Evolutionary conservation across 2,113 vertebrate genomes (phyloP), one percentile per base, ranked within the genome.

Genomic region (Pipra filicauda): DNA sequence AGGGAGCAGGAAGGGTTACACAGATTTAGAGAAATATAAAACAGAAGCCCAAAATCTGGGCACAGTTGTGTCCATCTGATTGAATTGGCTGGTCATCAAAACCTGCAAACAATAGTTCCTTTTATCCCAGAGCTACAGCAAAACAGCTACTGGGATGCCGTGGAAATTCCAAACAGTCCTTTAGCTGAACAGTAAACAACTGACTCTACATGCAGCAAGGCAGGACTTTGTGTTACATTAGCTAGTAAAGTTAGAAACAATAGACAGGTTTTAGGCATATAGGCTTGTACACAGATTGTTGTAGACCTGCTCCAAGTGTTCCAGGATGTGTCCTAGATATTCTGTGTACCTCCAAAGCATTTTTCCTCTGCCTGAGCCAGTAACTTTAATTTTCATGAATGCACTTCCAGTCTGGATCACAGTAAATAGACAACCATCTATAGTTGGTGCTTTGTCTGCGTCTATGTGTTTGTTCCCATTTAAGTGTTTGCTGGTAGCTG

Each of bases 141-240:
- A 39, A 82, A 13, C 3, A 3, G n/a, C 48, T 35, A 28, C 46
- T 23, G 78, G 33, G 85, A 52, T 90, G 55, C 82, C 2, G 0
- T 93, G 82, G 69, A 95, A 97, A 87, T 93, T 94, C 83, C 92
- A 89, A 85, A 84, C 73, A 82, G n/a, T 92, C 66, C 41, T 88
- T 91, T 66, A 71, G 76, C 79, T 91, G 55, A 83, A 51, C 74
- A 51, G 27, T 89, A 85, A 90, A 88, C 85, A 94, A 23, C 72
- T 59, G 39, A 48, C 28, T 91, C 15, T 78, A 23, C 48, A 65
- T n/a, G 48, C 76, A 90, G 64, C 44, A 66, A 69, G 22, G 10
- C 26, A 57, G 5, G 14, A 49, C 55, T 43, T 78, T 37, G 11
- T 70, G 24, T 65, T 49, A 41, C 33, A 17, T 69, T 44, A 54